Evolutionary conservation across 2,113 vertebrate species (phyloP), one percentile per base, ranked within the genome.

Genomic region (Peromyscus leucopus): DNA sequence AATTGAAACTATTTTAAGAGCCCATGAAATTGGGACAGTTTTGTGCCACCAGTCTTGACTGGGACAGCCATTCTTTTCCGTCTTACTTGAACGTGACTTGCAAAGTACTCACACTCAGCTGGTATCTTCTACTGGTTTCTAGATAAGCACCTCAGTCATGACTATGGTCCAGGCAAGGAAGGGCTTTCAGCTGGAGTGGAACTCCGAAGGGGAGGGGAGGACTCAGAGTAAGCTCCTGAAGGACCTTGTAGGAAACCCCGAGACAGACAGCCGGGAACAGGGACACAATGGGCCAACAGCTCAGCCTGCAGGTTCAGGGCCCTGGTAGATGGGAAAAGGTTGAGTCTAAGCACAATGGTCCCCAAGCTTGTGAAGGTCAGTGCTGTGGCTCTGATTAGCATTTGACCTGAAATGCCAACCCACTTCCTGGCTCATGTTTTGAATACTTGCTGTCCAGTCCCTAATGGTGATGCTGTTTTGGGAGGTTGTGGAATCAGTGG

Each of bases 1-100:
- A 97, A 97, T 90, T 84, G 94, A 92, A 90, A 91, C 85, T 96
- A 95, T 93, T 95, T 92, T 42, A 95, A 97, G 90, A 75, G 72
- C 0, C 0, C 78, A 88, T 82, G 90, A 95, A 92, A 97, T 95
- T 96, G 92, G 96, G 95, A 94, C 96, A 97, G 96, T 97, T 94
- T 93, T 94, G 94, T 5, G 13, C 31, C 95, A 36, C 22, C 84
- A 51, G 74, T 39, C 51, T 93, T n/a, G 55, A 75, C 48, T 4
- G 2, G 65, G 84, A 93, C 28, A 67, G 6, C 16, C 26, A 59
- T 79, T 95, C 48, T 90, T 97, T 74, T 91, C 57, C 88, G 15
- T 74, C 67, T 86, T 57, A 61, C 7, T 51, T 82, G 76, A 92
- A 85, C 42, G 55, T 83, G 55, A 55, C 33, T 93, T 63, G 16